Evolutionary conservation across 64 coral and sea anemone species (phyloP), one percentile per base, ranked within the genome.

Genomic region (Pocillopora verrucosa): DNA sequence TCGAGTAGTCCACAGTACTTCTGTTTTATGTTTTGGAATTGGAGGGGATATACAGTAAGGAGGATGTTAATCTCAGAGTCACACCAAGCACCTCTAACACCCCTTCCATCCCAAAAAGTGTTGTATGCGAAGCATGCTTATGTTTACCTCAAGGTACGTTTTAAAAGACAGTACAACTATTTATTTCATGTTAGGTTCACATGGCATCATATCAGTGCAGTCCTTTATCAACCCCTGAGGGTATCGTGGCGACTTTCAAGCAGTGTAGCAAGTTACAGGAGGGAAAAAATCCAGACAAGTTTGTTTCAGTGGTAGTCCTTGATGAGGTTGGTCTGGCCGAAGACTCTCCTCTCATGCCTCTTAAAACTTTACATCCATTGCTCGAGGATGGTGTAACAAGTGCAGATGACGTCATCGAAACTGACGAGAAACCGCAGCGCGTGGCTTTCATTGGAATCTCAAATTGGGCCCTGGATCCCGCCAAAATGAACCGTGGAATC

Each of bases 401-500:
- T 36, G 87, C 95, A 64, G 95, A 98, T 78, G 92, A 94, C 57
- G 79, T 95, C 58, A 94, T 94, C 61, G 84, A 94, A 59, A 87
- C 93, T 65, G 93, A 94, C 35, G 93, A 91, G 60, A 94, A 86
- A 75, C 89, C 89, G 5, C 86, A 83, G 26, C 95, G 95, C 51
- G 95, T 98, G 34, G 95, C 88, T 60, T 98, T 98, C 76, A 89
- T 98, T 69, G 95, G 95, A 37, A 82, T 98, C 65, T 98, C 95
- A 34, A 98, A 98, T 45, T 98, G 95, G 95, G 88, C 95, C 73
- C 78, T 98, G 61, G 95, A 98, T 22, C 95, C 95, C 19, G 95
- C 95, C 26, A 94, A 98, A 81, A 98, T 98, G 92, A 98, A 98
- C 88, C 95, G 95, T 37, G 95, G 95, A 15, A 91, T 98, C 19